Base-by-base conservation (phyloP, 2,797 vertebrate genomes). In the Melanotaenia parkinsoni region DNA sequence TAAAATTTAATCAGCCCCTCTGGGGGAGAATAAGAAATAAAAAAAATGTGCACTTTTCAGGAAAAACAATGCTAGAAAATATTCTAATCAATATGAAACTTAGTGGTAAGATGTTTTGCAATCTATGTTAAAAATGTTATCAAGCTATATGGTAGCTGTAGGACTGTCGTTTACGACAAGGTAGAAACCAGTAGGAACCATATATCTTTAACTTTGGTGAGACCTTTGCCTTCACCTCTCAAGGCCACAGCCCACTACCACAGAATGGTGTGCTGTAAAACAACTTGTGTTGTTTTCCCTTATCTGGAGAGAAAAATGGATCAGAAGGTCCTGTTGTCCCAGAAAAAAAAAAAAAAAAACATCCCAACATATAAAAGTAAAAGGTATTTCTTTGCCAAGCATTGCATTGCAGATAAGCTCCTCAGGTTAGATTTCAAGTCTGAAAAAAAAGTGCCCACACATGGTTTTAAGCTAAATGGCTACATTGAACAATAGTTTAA, bases 1-100 rank as follows among this genome's bases (percentile, higher is more conserved):
- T 63, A 53, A 85, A 83, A 62, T 86, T 82, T 68, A 83, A 88
- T 85, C 13, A 80, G 16, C 26, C 12, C 69, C 65, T 73, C 62
- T 2, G 53, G 72, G 79, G 47, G 74, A 81, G 38, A 80, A 67
- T 53, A 67, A 58, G 35, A 77, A 74, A 79, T 76, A n/a, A 40
- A 40, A 38, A 11, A 40, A 40, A 18, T 4, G 0, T 43, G 16
- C 40, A 18, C 40, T 43, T 43, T 43, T 18, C 1, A 43, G 56
- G 16, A 43, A 43, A 43, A 43, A 18, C 5, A 18, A 4, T 37
- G 35, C 35, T 43, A 2, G 14, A 40, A 14, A 40, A 40, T 43
- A 18, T 43, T 18, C 40, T 43, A 43, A 43, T 43, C 4, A 40
- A 77, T 22, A 1, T 11, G 8, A n/a, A n/a, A 40, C 38, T 12